Conservation (phyloP, 37 sponge, comb jelly and placozoan genomes). For the Bolinopsis microptera region DNA sequence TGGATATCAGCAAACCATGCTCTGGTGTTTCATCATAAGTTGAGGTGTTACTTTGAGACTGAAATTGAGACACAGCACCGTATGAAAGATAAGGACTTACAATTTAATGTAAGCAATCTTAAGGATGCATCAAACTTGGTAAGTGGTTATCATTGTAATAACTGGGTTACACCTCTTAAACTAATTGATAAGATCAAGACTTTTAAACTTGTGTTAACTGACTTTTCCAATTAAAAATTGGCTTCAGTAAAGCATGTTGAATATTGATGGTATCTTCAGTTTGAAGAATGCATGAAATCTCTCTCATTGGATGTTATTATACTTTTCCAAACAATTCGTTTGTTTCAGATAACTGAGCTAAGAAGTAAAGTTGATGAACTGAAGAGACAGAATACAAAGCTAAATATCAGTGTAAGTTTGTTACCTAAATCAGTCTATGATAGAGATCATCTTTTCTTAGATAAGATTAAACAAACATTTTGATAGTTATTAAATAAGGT, state of each 20-base stretch:
- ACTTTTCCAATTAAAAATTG: background rate
- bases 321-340: background rate
- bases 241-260: too few relatives aligned
- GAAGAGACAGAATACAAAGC: slow-evolving; percentile 18
- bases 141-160: background rate
- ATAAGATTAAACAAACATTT: too few relatives aligned
- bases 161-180: too few relatives aligned
- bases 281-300: background rate
- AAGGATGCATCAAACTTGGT: slow-evolving; percentile 26
- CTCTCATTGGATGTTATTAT: background rate
- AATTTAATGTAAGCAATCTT: background rate
- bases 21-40: background rate
- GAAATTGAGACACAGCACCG: background rate
- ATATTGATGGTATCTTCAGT: too few relatives aligned
- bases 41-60: slow-evolving; percentile 36
- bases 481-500: too few relatives aligned
- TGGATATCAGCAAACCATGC: slow-evolving; percentile 5
- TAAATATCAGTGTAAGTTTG: slow-evolving; percentile 9
- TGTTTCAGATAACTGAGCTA: slow-evolving; percentile 14
- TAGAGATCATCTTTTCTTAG: too few relatives aligned
- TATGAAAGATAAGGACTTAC: background rate
- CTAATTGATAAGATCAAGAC: too few relatives aligned
- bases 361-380: background rate
- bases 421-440: too few relatives aligned
- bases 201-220: background rate